Evolutionary conservation across 2,888 invertebrate species (phyloP), one percentile per base, ranked within the genome.

Genomic region (Poecilus cupreus): DNA sequence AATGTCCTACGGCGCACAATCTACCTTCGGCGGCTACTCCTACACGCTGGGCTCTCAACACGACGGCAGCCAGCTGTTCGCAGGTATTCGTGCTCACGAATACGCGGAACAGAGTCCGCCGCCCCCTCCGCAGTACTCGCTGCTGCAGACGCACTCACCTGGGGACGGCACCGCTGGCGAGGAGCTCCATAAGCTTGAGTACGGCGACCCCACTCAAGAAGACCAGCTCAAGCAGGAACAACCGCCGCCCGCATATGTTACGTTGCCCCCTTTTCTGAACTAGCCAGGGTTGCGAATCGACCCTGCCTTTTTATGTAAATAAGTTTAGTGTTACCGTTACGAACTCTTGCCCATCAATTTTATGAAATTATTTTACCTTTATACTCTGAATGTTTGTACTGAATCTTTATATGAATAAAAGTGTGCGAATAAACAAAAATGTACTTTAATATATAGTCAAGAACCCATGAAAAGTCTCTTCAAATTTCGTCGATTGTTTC

Each of bases 231-330:
- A 89, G 83, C 11, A 89, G 89, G 77, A 85, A 85, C 49, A 86
- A 86, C 85, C 91, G 89, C 83, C 93, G 93, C 81, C 81, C 87
- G 92, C 91, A 70, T 94, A 94, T 87, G 94, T 94, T 49, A 92
- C 94, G 78, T 89, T 94, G 89, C 94, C 94, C 90, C 94, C 94
- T 92, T 94, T 94, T 94, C 92, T 94, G 92, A 94, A 94, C 90
- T 94, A 90, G 88, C 88, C 86, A 87, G 88, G 81, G 81, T 81
- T 75, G 81, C 75, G 75, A 81, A 81, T 20, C 39, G 74, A 81
- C 81, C 81, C 81, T 74, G 81, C 46, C 32, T 32, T 32, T 16
- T 57, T 43, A 68, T 82, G 32, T 82, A 70, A 82, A 82, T 57
- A 81, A 74, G 24, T 49, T 11, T 72, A 72, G 64, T 68, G 37